phyloP scores from a whole-genome alignment of 1,140 invertebrate genomes.

The Bombus affinis region DNA sequence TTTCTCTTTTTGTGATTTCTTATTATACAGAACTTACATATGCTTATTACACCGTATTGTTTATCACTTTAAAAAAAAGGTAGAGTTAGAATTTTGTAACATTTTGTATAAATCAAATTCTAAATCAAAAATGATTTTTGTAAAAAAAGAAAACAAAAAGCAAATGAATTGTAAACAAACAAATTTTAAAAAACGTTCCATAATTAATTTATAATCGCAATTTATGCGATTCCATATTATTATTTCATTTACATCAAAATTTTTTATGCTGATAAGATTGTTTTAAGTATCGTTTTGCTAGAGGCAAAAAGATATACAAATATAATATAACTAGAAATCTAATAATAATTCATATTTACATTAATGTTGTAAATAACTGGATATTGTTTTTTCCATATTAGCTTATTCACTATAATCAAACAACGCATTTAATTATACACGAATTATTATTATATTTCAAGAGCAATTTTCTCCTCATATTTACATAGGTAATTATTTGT shows the following conservation, averaged over 20 bases:
- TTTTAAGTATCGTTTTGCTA: background rate
- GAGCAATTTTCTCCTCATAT: background rate
- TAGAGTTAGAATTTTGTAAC: slow-evolving; percentile 62
- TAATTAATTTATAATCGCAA: background rate
- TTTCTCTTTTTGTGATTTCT: slow-evolving; percentile 27
- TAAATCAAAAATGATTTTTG: slow-evolving; percentile 43
- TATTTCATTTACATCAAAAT: background rate
- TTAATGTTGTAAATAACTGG: slow-evolving; percentile 35
- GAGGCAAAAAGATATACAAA: background rate
- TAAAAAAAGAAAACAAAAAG: slow-evolving; percentile 2
- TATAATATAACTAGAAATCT: background rate
- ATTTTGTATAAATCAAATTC: slow-evolving; percentile 62
- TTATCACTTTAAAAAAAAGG: slow-evolving; percentile 16
- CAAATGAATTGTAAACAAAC: slow-evolving; percentile 15
- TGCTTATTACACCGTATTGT: slow-evolving; percentile 18
- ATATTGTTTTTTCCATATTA: slow-evolving; percentile 15
- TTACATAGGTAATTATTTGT: background rate
- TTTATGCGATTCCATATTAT: background rate
- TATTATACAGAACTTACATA: background rate
- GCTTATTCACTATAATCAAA: slow-evolving; percentile 10
- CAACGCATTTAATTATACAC: slow-evolving; percentile 21
- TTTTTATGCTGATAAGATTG: background rate
- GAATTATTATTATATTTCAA: background rate
- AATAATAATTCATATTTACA: slow-evolving; percentile 31
- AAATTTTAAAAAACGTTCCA: background rate